Percentiles rank a stretch among this genome's conserved stretches.
These are phyloP conservation scores for Lineus longissimus DNA, from an alignment of 1,140 invertebrate species.

Conservation along the genomic window DNA sequence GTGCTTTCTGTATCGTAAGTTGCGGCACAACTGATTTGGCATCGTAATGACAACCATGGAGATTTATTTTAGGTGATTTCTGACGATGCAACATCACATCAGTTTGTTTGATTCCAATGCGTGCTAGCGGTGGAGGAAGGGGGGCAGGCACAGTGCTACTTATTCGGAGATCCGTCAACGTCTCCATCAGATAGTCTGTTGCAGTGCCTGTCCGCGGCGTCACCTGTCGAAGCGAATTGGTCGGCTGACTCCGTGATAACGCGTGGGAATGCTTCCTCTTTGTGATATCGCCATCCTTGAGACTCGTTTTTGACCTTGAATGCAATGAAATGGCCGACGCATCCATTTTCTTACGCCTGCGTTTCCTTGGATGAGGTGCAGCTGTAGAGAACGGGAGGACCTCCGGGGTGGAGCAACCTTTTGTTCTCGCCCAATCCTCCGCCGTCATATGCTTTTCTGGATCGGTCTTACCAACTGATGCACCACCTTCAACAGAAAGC, in stretches of 20 bases:
- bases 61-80: background rate
- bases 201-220: background rate
- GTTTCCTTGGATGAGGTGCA: background rate
- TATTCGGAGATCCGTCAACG: background rate
- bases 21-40: background rate
- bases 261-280: background rate
- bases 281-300: background rate
- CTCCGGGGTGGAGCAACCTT: constrained; percentile 18
- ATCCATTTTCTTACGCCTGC: background rate
- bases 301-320: background rate
- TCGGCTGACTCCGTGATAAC: background rate
- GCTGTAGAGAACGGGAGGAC: background rate
- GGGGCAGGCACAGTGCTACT: background rate
- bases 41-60: constrained; percentile 2
- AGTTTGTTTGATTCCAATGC: background rate
- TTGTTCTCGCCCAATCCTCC: constrained; percentile 25
- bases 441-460: constrained; percentile 27
- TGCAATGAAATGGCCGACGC: background rate
- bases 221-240: background rate
- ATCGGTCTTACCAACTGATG: constrained; percentile 30
- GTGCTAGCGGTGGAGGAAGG: background rate
- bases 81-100: background rate
- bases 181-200: background rate
- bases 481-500: constrained; percentile 38
- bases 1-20: background rate